A percentile compares a stretch with the other conserved stretches of the same genome.
Conservation (phyloP, 2,888 invertebrate species). For the Bombylius major region DNA sequence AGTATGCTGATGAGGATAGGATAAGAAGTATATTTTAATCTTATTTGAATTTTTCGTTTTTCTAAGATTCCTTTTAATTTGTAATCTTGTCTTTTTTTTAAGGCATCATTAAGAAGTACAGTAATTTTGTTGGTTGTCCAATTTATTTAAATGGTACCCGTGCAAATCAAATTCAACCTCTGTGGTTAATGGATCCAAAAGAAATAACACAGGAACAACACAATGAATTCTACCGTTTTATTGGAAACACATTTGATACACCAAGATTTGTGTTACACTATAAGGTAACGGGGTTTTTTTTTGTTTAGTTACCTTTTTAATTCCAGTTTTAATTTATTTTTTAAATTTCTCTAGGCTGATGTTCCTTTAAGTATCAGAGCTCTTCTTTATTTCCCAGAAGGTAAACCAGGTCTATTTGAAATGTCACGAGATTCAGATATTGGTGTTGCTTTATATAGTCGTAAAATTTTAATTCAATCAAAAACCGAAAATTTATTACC, state of each 20-base stretch:
- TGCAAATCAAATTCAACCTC: slow-evolving; percentile 79
- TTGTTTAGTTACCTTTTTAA: not conserved
- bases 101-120: slow-evolving; percentile 88
- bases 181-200: slow-evolving; percentile 90
- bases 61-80: not conserved
- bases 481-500: slow-evolving; percentile 83
- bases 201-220: slow-evolving; percentile 76
- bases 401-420: slow-evolving; percentile 84
- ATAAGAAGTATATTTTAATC: slow-evolving; percentile 48
- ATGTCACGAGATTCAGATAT: slow-evolving; percentile 72
- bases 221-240: slow-evolving; percentile 83
- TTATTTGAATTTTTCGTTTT: not conserved
- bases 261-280: slow-evolving; percentile 88
- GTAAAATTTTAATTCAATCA: slow-evolving; percentile 85
- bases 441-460: slow-evolving; percentile 81
- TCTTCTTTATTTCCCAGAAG: slow-evolving; percentile 85
- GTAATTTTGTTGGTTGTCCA: slow-evolving; percentile 91
- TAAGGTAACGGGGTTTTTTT: slow-evolving; percentile 37
- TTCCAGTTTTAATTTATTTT: not conserved
- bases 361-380: slow-evolving; percentile 85
- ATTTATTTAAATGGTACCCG: slow-evolving; percentile 82
- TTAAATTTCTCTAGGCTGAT: slow-evolving; percentile 23
- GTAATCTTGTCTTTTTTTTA: slow-evolving; percentile 20
- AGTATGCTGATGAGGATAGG: slow-evolving; percentile 76
- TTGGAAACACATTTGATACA: slow-evolving; percentile 72